Evolutionary conservation across 2,113 vertebrate species (phyloP).

Genomic region (Chiloscyllium plagiosum): DNA sequence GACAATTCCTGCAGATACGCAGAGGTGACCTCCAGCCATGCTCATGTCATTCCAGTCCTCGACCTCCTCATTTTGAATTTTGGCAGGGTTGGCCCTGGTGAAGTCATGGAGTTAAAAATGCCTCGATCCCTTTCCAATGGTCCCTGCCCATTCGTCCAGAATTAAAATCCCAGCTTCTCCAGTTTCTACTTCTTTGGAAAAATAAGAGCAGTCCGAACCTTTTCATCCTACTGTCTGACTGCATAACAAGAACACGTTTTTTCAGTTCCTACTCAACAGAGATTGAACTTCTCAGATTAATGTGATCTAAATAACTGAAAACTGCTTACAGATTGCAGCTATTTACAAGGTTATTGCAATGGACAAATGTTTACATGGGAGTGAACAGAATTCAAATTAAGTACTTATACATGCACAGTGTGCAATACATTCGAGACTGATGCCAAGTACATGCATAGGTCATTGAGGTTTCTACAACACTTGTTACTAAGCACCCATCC

Average conservation of each 20-base stretch:
- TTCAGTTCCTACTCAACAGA: not conserved
- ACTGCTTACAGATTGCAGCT: not conserved
- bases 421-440: conserved; percentile 2
- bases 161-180: not conserved
- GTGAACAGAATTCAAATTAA: conserved; percentile 36
- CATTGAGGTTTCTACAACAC: not conserved
- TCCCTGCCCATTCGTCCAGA: not conserved
- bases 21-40: not conserved
- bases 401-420: conserved; percentile 26
- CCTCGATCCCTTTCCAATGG: not conserved
- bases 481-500: conserved; percentile 30
- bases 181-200: not conserved
- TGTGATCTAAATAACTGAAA: not conserved
- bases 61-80: not conserved
- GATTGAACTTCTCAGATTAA: not conserved
- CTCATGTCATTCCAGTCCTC: not conserved
- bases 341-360: conserved; percentile 12
- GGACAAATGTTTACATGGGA: conserved; percentile 36
- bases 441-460: conserved; percentile 35
- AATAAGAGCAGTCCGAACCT: not conserved
- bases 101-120: not conserved
- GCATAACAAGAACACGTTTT: not conserved
- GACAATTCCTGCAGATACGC: not conserved
- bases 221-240: not conserved
- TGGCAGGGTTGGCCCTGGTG: not conserved